phyloP scores from a whole-genome alignment of 1,140 invertebrate genomes.

The Ruditapes philippinarum region DNA sequence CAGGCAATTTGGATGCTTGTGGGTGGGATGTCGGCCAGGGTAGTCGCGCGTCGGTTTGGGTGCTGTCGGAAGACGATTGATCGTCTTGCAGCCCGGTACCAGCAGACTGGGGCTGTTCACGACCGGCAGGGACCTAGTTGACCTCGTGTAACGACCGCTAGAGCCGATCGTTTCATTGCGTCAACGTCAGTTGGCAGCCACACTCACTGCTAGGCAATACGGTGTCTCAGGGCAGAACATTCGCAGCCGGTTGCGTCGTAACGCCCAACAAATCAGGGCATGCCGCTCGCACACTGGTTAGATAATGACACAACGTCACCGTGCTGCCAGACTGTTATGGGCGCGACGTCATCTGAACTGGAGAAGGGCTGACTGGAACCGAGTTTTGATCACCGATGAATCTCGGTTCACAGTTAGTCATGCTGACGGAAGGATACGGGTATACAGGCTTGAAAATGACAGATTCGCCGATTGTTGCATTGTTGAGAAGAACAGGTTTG shows the following conservation, averaged over 20 bases:
- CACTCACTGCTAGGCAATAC: no score
- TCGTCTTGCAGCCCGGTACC: slow-evolving; percentile 39
- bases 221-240: slow-evolving; percentile 37
- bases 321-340: no score
- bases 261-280: slow-evolving; percentile 19
- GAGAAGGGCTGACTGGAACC: no score
- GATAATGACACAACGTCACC: no score
- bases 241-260: slow-evolving; percentile 41
- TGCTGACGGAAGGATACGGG: slow-evolving; percentile 37
- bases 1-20: slow-evolving; percentile 33
- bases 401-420: slow-evolving; percentile 49
- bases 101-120: slow-evolving; percentile 43
- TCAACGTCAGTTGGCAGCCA: slow-evolving; percentile 37
- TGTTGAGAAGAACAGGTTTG: no score
- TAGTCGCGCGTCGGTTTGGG: slow-evolving; percentile 35
- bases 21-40: slow-evolving; percentile 41
- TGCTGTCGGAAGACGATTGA: slow-evolving; percentile 52
- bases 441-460: slow-evolving; percentile 27
- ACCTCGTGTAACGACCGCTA: slow-evolving; percentile 33
- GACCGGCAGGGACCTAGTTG: slow-evolving; percentile 26
- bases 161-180: slow-evolving; percentile 25
- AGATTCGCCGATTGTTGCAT: slow-evolving; percentile 34
- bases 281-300: no score
- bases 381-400: slow-evolving; percentile 40
- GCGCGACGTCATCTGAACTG: no score